Evolutionary conservation across 2,797 vertebrate genomes (phyloP).

Genomic region (Silurus lanzhouensis): DNA sequence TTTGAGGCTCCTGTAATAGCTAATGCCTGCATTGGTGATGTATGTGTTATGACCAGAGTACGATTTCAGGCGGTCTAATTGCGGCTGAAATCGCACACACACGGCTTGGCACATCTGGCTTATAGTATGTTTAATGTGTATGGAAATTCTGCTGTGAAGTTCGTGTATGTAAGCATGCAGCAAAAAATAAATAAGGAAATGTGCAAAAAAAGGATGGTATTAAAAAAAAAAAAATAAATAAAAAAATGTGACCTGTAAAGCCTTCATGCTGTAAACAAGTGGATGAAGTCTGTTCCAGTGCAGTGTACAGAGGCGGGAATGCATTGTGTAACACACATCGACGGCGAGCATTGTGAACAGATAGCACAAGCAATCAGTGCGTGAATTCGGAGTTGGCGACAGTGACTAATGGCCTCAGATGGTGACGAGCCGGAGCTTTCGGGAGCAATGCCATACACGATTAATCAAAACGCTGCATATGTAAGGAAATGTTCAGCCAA

Average conservation of each 20-base stretch:
- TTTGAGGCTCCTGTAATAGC: neutral
- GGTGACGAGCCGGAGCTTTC: slow-evolving; percentile 57
- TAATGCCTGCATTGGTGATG: neutral
- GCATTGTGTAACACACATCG: slow-evolving; percentile 34
- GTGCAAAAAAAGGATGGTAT: neutral
- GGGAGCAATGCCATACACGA: slow-evolving; percentile 55
- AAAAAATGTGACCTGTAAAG: slow-evolving; percentile 1
- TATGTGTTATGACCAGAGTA: neutral
- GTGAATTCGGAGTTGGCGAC: slow-evolving; percentile 56
- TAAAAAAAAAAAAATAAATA: neutral
- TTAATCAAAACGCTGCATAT: slow-evolving; percentile 62
- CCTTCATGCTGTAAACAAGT: neutral
- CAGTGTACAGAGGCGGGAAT: neutral
- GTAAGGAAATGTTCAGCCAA: slow-evolving; percentile 53
- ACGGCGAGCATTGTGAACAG: slow-evolving; percentile 33
- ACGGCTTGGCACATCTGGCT: neutral
- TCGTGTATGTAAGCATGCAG: neutral
- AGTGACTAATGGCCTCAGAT: slow-evolving; percentile 58
- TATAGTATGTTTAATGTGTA: neutral
- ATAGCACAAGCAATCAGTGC: slow-evolving; percentile 54
- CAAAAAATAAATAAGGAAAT: neutral
- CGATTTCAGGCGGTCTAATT: neutral
- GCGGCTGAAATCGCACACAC: neutral
- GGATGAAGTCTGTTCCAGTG: neutral
- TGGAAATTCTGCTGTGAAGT: neutral